Percentiles rank a stretch among this genome's conserved stretches.
phyloP scores from a whole-genome alignment of 2,113 vertebrate species.

The Python bivittatus region DNA sequence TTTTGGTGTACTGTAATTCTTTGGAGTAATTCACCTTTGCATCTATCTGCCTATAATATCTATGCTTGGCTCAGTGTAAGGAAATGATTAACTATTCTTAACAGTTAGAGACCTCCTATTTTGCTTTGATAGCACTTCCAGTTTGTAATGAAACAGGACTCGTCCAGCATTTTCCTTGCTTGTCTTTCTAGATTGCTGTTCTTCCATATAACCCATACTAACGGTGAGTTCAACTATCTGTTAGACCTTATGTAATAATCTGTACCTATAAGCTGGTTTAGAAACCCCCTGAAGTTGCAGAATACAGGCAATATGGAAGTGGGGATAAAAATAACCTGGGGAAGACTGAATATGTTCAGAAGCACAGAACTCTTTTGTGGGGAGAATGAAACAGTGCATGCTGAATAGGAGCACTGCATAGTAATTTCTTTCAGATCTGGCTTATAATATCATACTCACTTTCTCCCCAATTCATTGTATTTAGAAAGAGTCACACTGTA shows the following conservation, averaged over 20 bases:
- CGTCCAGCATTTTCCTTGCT: background rate
- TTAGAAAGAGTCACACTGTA: too few species aligned
- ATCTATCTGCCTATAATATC: background rate
- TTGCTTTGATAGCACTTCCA: background rate
- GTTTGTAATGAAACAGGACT: background rate
- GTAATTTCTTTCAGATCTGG: too few species aligned
- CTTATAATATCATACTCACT: too few species aligned
- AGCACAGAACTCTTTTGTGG: too few species aligned
- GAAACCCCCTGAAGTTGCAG: background rate
- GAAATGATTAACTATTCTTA: background rate
- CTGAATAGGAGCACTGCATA: too few species aligned
- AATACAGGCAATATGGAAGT: background rate
- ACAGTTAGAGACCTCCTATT: background rate
- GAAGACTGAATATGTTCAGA: too few species aligned
- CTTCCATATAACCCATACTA: background rate
- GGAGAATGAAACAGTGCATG: too few species aligned
- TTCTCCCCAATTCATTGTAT: too few species aligned
- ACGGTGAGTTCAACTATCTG: background rate
- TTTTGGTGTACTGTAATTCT: too few species aligned
- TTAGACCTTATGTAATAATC: background rate
- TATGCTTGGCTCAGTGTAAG: background rate
- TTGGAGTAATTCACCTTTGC: background rate
- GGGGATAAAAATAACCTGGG: too few species aligned
- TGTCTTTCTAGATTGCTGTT: background rate
- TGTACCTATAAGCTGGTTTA: background rate